Evolutionary conservation across 2,888 invertebrate genomes (phyloP).

Genomic region (Agrypnus murinus): DNA sequence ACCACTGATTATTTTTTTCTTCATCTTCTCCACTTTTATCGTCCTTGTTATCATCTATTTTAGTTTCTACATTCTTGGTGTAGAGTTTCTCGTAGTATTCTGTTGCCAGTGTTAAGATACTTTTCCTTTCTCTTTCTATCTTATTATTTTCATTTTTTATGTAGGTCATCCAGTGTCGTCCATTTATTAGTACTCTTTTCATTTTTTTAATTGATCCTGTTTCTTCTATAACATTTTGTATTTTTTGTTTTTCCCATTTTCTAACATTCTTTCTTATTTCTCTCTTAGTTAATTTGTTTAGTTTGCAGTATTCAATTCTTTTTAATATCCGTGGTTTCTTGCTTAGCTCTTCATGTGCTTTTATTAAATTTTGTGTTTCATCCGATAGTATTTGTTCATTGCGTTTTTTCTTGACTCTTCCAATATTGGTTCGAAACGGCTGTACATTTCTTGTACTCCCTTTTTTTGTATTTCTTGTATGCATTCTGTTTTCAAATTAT

Average conservation of each 20-base stretch:
- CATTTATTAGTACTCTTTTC: slow-evolving; percentile 1
- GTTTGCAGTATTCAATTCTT: no score
- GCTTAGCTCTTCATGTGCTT: neutral
- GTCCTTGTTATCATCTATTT: neutral
- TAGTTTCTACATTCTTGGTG: neutral
- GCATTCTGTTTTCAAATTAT: no score
- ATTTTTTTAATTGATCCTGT: slow-evolving; percentile 6
- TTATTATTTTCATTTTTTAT: neutral
- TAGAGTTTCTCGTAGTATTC: slow-evolving; percentile 5
- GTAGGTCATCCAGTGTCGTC: slow-evolving; percentile 3
- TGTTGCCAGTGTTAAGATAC: slow-evolving; percentile 4
- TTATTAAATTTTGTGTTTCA: slow-evolving; percentile 9
- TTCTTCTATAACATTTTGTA: no score
- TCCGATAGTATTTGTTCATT: slow-evolving; percentile 5
- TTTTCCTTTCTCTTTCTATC: neutral
- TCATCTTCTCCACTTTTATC: neutral
- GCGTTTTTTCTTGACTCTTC: neutral
- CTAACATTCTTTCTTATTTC: no score
- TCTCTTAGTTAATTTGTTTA: slow-evolving; percentile 1
- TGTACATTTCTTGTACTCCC: slow-evolving; percentile 24
- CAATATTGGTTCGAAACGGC: neutral
- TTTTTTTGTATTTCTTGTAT: no score
- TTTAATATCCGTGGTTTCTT: slow-evolving; percentile 21
- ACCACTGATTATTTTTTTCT: neutral
- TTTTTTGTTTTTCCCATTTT: neutral